phyloP scores from a whole-genome alignment of 2,797 vertebrate genomes.

The Diplodus puntazzo region DNA sequence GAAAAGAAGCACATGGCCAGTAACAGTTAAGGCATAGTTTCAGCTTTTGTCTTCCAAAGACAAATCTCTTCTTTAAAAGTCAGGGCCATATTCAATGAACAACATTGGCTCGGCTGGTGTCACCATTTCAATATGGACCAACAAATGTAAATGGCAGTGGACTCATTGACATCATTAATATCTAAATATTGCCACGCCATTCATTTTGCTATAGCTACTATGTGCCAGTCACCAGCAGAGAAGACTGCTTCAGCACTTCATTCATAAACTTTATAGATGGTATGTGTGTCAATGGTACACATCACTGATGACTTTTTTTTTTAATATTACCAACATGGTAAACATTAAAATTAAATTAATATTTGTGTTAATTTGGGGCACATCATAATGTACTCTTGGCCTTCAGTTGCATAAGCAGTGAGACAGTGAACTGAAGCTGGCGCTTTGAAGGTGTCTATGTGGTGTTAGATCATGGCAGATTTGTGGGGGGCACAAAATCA shows the following conservation, averaged over 20 bases:
- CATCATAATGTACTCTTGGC: neutral
- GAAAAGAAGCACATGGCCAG: conserved; percentile 28
- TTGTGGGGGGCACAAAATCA: conserved; percentile 19
- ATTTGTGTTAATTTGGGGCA: conserved; percentile 29
- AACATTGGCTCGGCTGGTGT: conserved; percentile 12
- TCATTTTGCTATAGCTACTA: conserved; percentile 10
- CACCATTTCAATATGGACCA: conserved; percentile 16
- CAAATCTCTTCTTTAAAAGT: neutral
- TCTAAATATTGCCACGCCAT: conserved; percentile 6
- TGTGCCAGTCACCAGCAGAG: neutral
- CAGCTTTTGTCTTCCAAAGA: conserved; percentile 13
- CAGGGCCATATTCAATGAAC: neutral
- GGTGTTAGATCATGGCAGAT: conserved; percentile 2
- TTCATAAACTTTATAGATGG: neutral
- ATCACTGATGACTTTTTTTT: conserved; percentile 4
- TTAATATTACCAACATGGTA: conserved; percentile 62
- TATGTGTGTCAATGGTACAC: neutral
- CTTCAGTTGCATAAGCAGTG: neutral
- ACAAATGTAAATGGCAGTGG: neutral
- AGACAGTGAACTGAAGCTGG: conserved; percentile 21
- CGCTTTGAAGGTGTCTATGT: conserved; percentile 13
- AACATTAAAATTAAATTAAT: conserved; percentile 39
- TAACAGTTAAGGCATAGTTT: conserved; percentile 52
- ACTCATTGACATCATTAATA: conserved; percentile 9
- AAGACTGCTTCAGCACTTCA: conserved; percentile 6